These are phyloP conservation scores for Crotalus horridus DNA, from an alignment of 2,113 vertebrate species.

Conservation along the genomic window DNA sequence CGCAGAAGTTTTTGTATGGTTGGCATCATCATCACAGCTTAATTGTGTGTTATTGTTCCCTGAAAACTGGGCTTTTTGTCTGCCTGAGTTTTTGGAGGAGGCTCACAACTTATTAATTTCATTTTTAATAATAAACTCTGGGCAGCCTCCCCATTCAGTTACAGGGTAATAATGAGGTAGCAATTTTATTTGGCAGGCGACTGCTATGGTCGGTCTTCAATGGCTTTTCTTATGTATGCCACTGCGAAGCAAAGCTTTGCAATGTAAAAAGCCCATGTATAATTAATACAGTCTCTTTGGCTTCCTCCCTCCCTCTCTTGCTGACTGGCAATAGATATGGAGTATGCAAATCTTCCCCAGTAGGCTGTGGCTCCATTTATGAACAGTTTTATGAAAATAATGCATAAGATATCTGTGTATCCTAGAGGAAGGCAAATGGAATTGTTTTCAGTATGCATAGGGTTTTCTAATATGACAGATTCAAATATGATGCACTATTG, in stretches of 20 bases:
- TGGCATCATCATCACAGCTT: not conserved
- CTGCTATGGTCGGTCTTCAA: not conserved
- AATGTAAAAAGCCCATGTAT: not conserved
- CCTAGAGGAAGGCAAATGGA: not conserved
- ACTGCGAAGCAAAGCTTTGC: not conserved
- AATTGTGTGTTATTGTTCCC: constrained; percentile 24
- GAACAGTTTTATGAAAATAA: not conserved
- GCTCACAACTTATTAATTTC: constrained; percentile 26
- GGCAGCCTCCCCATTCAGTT: not conserved
- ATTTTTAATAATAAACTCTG: constrained; percentile 26
- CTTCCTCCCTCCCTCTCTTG: not conserved
- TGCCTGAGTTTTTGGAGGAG: constrained; percentile 10
- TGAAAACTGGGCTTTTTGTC: constrained; percentile 19
- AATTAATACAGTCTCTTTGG: not conserved
- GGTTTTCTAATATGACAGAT: not conserved
- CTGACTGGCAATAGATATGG: not conserved
- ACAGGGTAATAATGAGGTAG: not conserved
- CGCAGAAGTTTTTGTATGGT: constrained; percentile 5
- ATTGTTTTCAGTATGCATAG: not conserved
- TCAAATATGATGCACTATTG: not conserved
- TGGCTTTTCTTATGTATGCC: not conserved
- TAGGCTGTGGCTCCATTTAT: not conserved
- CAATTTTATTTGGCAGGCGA: constrained; percentile 11
- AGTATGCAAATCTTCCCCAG: not conserved
- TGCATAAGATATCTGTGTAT: not conserved